Conservation (phyloP, 2,888 invertebrate species). For the Hylaea fasciaria region DNA sequence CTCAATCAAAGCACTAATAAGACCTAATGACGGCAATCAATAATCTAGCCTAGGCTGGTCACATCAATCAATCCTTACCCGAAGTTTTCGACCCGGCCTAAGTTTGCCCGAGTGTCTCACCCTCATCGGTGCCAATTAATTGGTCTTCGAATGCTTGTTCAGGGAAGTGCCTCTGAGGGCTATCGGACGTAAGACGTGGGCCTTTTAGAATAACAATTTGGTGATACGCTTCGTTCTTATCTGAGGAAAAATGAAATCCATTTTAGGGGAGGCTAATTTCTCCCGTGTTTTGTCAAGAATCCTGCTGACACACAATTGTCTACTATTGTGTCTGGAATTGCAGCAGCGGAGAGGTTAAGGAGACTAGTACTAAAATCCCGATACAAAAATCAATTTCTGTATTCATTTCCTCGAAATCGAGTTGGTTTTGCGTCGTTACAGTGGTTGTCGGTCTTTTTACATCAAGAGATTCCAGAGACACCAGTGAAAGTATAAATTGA, state of each 20-base stretch:
- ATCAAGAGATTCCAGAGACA: no score
- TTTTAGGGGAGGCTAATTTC: not conserved
- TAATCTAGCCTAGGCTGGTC: conserved; percentile 1
- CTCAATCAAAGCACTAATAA: conserved; percentile 18
- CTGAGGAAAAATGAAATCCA: not conserved
- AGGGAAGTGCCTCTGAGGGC: conserved; percentile 14
- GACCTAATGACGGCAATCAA: conserved; percentile 24
- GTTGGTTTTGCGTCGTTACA: no score
- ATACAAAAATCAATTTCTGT: no score
- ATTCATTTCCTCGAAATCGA: no score
- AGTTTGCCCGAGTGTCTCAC: conserved; percentile 29
- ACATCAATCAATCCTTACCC: conserved; percentile 25
- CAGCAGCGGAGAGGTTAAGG: no score
- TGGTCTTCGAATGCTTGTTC: conserved; percentile 22
- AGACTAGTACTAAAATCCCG: no score
- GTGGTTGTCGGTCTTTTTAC: no score
- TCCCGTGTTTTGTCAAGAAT: no score
- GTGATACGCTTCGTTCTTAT: conserved; percentile 26
- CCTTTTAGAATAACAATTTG: conserved; percentile 16
- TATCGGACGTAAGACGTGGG: conserved; percentile 4
- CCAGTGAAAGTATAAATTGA: no score
- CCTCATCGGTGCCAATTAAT: conserved; percentile 32
- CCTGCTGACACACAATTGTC: no score
- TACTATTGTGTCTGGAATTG: no score
- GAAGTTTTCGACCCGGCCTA: conserved; percentile 28